Conservation (phyloP, 2,113 vertebrate genomes). For the Falcunculus frontatus region DNA sequence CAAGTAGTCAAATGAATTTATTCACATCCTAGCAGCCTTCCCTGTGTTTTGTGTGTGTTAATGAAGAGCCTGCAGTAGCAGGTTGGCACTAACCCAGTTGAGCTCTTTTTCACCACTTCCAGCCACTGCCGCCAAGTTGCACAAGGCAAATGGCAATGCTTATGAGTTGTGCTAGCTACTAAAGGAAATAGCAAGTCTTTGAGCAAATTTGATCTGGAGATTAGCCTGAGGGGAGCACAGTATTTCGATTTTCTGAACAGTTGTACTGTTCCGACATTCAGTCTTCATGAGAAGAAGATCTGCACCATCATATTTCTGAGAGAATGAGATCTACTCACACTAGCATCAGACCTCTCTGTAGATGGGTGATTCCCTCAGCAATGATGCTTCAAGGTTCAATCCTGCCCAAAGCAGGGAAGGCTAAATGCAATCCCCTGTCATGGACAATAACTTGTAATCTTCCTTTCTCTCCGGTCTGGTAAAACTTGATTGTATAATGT, state of each 20-base stretch:
- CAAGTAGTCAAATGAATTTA: not conserved
- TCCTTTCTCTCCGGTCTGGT: not conserved
- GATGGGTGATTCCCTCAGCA: not conserved
- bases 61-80: not conserved
- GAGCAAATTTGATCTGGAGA: not conserved
- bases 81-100: not conserved
- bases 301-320: not conserved
- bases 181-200: not conserved
- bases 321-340: not conserved
- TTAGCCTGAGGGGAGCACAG: not conserved
- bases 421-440: not conserved
- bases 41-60: not conserved
- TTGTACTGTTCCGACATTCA: not conserved
- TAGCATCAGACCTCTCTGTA: not conserved
- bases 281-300: not conserved
- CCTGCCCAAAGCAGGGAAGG: not conserved
- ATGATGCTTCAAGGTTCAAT: not conserved
- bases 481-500: not conserved
- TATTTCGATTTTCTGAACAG: not conserved
- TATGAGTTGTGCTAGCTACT: not conserved
- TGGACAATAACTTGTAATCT: not conserved
- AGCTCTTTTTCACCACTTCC: not conserved
- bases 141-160: not conserved
- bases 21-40: not conserved
- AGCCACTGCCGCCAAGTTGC: not conserved